A percentile compares a stretch with the other conserved stretches of the same genome.
phyloP scores from a whole-genome alignment of 2,888 invertebrate genomes.

The Eilema depressum region DNA sequence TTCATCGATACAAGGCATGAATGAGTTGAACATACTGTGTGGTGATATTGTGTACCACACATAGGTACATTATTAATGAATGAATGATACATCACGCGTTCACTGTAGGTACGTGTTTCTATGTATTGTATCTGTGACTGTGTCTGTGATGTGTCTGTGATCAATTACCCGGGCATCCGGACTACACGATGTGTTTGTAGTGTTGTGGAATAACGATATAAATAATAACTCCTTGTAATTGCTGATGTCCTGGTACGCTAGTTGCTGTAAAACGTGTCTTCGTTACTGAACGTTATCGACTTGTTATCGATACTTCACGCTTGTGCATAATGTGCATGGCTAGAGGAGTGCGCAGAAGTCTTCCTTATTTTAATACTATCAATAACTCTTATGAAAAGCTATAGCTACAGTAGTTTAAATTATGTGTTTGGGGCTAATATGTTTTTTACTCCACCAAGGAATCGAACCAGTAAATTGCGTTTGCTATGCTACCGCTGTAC shows the following conservation, averaged over 20 bases:
- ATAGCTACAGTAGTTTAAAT: no score
- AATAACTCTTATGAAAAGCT: no score
- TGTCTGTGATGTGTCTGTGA: neutral
- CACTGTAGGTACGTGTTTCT: no score
- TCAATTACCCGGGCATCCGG: neutral
- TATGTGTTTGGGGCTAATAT: no score
- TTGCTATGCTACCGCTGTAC: no score
- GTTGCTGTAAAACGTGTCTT: constrained; percentile 5
- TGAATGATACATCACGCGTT: neutral
- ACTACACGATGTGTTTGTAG: neutral
- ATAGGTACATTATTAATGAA: neutral
- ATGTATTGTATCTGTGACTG: no score
- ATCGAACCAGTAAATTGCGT: no score
- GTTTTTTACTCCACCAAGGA: no score
- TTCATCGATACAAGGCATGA: neutral
- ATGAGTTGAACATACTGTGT: neutral
- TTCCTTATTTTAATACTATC: no score
- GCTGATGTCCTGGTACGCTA: constrained; percentile 15
- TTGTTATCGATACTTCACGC: neutral
- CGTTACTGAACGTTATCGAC: neutral
- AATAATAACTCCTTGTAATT: constrained; percentile 1
- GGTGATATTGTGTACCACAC: neutral
- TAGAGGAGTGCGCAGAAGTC: no score
- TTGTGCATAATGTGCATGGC: neutral
- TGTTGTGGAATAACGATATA: neutral